phyloP scores from a whole-genome alignment of 2,888 invertebrate genomes.

The Diadromus collaris region DNA sequence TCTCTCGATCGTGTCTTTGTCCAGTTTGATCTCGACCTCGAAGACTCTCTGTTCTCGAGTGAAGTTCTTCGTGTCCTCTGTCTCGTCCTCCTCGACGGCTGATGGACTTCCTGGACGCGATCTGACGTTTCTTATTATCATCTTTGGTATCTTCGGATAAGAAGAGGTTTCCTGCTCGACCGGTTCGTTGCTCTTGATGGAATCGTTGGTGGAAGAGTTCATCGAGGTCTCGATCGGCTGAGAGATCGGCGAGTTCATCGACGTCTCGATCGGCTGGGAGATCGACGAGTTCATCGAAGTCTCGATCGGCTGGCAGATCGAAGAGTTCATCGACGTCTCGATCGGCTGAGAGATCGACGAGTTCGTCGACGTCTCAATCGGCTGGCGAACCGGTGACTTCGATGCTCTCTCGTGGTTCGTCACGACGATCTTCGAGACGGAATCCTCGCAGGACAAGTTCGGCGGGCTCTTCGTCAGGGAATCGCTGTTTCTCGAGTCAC shows the following conservation, averaged over 20 bases:
- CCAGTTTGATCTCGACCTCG: conserved; percentile 64
- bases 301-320: conserved; percentile 44
- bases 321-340: conserved; percentile 57
- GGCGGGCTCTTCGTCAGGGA: conserved; percentile 52
- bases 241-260: conserved; percentile 56
- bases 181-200: conserved; percentile 20
- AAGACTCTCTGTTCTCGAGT: conserved; percentile 61
- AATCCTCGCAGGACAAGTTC: conserved; percentile 60
- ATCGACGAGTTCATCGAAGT: conserved; percentile 60
- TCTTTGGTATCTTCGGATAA: conserved; percentile 78
- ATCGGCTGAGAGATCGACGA: conserved; percentile 31
- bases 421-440: conserved; percentile 72
- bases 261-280: conserved; percentile 34
- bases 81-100: conserved; percentile 49
- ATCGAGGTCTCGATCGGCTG: conserved; percentile 31
- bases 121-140: conserved; percentile 76
- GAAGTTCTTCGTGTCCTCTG: conserved; percentile 52
- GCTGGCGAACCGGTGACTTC: conserved; percentile 61
- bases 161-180: conserved; percentile 47
- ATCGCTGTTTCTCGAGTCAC: conserved; percentile 26
- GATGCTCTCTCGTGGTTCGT: conserved; percentile 70
- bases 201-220: conserved; percentile 28
- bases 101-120: conserved; percentile 77
- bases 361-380: conserved; percentile 31
- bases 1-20: conserved; percentile 56